phyloP scores from a whole-genome alignment of 2,888 invertebrate species.

The Octonoba sinensis region DNA sequence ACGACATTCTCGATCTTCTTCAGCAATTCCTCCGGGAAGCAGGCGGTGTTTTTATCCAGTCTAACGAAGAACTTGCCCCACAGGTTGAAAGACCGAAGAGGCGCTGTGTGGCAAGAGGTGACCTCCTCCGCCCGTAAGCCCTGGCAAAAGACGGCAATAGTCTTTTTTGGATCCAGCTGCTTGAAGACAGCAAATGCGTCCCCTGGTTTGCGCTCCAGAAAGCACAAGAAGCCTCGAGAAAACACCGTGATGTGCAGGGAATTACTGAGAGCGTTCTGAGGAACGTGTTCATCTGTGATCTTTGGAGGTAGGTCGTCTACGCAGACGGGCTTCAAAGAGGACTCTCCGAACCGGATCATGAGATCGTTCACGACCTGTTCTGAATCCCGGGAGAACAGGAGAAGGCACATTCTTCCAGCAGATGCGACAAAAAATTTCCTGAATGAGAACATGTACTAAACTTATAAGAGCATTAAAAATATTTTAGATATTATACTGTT shows the following conservation, averaged over 20 bases:
- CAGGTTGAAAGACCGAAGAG: constrained; percentile 17
- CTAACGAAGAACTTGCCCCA: constrained; percentile 30
- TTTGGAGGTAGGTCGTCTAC: constrained; percentile 7
- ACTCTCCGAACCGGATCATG: neutral
- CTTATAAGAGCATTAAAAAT: no score
- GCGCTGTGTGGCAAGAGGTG: constrained; percentile 34
- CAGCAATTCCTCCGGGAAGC: constrained; percentile 17
- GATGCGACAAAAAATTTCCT: no score
- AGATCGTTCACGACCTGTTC: constrained; percentile 21
- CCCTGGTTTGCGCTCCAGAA: constrained; percentile 18
- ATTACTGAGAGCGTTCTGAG: neutral
- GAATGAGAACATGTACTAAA: no score
- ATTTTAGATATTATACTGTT: no score
- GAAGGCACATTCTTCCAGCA: neutral
- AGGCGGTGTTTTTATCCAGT: neutral
- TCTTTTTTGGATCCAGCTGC: constrained; percentile 10
- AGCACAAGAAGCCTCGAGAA: constrained; percentile 29
- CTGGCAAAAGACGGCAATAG: constrained; percentile 25
- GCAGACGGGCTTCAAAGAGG: constrained; percentile 12
- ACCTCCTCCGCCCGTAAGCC: constrained; percentile 12
- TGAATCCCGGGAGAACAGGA: constrained; percentile 24
- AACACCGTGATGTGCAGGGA: constrained; percentile 35
- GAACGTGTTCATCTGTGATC: neutral
- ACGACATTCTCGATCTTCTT: constrained; percentile 9
- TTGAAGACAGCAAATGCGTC: constrained; percentile 26